Evolutionary conservation across 2,113 vertebrate species (phyloP).

Genomic region (Chionodraco myersi): DNA sequence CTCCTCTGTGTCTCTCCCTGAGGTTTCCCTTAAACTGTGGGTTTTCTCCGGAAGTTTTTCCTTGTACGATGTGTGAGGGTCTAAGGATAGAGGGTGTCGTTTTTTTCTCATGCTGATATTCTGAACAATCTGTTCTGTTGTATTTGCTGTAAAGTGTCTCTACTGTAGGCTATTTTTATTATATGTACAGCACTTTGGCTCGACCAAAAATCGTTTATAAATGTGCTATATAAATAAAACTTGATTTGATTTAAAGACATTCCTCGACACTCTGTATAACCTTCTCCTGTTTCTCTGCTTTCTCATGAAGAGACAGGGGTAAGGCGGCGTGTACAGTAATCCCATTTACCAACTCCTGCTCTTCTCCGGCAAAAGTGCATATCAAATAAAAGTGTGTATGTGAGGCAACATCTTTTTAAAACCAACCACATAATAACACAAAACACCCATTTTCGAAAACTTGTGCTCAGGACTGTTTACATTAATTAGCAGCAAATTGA

Average conservation of each 20-base stretch:
- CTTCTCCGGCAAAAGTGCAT: not conserved
- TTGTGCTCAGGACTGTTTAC: not conserved
- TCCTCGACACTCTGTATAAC: constrained; percentile 23
- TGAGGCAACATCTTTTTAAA: not conserved
- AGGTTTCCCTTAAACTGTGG: too few species aligned
- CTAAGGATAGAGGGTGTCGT: too few species aligned
- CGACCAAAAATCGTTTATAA: too few species aligned
- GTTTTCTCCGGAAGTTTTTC: too few species aligned
- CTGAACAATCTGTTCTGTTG: too few species aligned
- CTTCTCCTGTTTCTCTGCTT: constrained; percentile 26
- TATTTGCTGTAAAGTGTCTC: too few species aligned
- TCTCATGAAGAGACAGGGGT: not conserved
- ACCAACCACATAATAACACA: not conserved
- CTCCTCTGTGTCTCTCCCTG: too few species aligned
- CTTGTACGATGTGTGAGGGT: too few species aligned
- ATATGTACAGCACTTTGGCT: too few species aligned
- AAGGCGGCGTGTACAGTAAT: not conserved
- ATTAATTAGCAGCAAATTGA: constrained; percentile 12
- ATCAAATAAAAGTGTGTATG: not conserved
- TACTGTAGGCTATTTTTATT: too few species aligned
- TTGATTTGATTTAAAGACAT: constrained; percentile 27
- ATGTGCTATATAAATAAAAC: too few species aligned
- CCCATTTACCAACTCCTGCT: not conserved
- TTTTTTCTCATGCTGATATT: too few species aligned
- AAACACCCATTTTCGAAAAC: not conserved